These are phyloP conservation scores for Amphimedon queenslandica DNA, from an alignment of 37 sponge, comb jelly and placozoan species.

Conservation along the genomic window DNA sequence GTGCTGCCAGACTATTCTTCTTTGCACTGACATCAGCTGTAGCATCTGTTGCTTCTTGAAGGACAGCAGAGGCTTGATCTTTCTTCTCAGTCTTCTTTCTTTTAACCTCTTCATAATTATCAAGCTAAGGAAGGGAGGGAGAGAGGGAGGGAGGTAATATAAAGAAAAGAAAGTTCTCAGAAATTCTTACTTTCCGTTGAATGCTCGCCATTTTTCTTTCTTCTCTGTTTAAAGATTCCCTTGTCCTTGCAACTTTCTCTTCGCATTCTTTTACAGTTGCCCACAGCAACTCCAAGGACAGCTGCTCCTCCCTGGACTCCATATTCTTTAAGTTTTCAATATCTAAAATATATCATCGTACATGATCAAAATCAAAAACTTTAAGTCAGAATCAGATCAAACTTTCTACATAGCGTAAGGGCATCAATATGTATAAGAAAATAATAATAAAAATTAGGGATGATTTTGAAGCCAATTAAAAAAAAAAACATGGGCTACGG, in stretches of 20 bases:
- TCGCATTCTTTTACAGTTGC: constrained; percentile 67
- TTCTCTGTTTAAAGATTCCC: neutral
- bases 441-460: too few species aligned
- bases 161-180: neutral
- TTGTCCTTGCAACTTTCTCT: constrained; percentile 13
- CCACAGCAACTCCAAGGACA: constrained; percentile 79
- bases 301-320: constrained; percentile 35
- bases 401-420: too few species aligned
- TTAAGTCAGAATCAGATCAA: too few species aligned
- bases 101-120: neutral
- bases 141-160: neutral
- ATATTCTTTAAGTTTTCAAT: constrained; percentile 46
- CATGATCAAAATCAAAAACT: too few species aligned
- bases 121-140: neutral
- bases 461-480: too few species aligned
- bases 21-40: neutral
- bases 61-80: neutral
- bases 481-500: too few species aligned
- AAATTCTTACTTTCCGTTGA: neutral
- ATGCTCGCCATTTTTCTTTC: neutral
- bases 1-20: neutral
- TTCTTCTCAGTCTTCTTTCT: neutral
- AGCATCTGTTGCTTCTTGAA: neutral
- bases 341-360: too few species aligned
- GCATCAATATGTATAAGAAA: too few species aligned